Evolutionary conservation across 2,113 vertebrate species (phyloP).

Genomic region (Sisor rabdophorus): DNA sequence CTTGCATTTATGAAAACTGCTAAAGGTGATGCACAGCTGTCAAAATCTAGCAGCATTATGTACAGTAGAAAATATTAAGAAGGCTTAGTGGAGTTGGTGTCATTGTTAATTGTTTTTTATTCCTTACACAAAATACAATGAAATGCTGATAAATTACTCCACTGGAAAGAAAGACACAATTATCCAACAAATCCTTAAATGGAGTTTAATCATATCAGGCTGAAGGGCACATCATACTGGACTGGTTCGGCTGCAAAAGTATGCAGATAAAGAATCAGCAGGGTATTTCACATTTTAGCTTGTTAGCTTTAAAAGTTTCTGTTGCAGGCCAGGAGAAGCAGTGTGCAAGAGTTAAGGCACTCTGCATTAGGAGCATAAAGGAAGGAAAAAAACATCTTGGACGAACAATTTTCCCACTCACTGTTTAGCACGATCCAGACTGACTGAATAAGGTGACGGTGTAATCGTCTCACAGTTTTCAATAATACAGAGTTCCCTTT

Average conservation of each 20-base stretch:
- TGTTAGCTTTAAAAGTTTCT: constrained; percentile 17
- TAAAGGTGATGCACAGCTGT: constrained; percentile 41
- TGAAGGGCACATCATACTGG: neutral
- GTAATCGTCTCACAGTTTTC: constrained; percentile 36
- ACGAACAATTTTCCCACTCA: constrained; percentile 12
- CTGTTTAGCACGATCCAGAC: constrained; percentile 25
- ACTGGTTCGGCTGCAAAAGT: constrained; percentile 11
- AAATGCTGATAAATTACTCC: neutral
- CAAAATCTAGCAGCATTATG: constrained; percentile 41
- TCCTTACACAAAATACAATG: neutral
- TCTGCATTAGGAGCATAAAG: constrained; percentile 18
- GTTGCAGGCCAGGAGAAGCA: constrained; percentile 25
- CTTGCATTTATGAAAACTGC: neutral
- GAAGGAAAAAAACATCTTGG: neutral
- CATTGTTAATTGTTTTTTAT: constrained; percentile 2
- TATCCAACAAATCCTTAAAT: neutral
- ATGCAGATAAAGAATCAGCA: constrained; percentile 31
- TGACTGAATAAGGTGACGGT: constrained; percentile 39
- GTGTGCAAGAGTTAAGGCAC: constrained; percentile 35
- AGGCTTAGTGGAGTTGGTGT: neutral
- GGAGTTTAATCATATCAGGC: neutral
- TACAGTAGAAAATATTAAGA: constrained; percentile 22
- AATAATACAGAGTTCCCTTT: constrained; percentile 2
- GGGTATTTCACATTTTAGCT: constrained; percentile 39
- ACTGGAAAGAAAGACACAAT: neutral